Base-by-base conservation (phyloP, 2,888 invertebrate species). In the Hypselothyrea guttata region DNA sequence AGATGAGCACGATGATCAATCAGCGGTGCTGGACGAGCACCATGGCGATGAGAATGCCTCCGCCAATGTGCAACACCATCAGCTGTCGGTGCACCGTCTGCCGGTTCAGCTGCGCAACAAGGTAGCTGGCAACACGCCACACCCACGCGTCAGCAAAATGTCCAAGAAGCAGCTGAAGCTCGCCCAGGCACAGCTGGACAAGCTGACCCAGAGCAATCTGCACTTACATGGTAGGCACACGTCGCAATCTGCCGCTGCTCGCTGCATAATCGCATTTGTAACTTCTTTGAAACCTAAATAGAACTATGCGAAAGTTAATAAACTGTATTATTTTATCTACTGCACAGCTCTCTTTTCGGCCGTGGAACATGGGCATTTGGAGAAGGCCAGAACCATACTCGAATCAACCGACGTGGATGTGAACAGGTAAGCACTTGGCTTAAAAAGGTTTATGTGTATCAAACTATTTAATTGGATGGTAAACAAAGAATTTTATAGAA, bases 321-420 rank as follows among this genome's bases (percentile, higher is more conserved):
- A 2, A 12, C 8, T 9, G 8, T 30, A 9, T 28, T 11, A 4
- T 37, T 37, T 2, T 9, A 2, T 33, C 33, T 7, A 4, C 3
- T n/a, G 2, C 33, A n/a, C 93, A 98, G 98, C 97, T 49, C 92
- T 98, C 42, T 97, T 98, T 89, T 95, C 96, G 31, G 98, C 98
- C 4, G 97, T 98, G 31, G 98, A 98, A 91, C 96, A 98, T 90
- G 97, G 97, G 48, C 97, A 98, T 89, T 91, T 97, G 85, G 98
- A 98, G 86, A 96, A 97, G 88, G 96, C 97, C 7, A 93, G 95
- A 79, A 95, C 96, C 51, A 97, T 98, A 86, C 91, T 98, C 87
- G 96, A 97, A 86, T 96, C 97, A 18, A 96, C 96, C 1, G 96
- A 96, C 87, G 95, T 98, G 51, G 96, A 98, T 89, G 95, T 98